phyloP scores from a whole-genome alignment of 2,888 invertebrate genomes.

The Thecocarcelia acutangulata region DNA sequence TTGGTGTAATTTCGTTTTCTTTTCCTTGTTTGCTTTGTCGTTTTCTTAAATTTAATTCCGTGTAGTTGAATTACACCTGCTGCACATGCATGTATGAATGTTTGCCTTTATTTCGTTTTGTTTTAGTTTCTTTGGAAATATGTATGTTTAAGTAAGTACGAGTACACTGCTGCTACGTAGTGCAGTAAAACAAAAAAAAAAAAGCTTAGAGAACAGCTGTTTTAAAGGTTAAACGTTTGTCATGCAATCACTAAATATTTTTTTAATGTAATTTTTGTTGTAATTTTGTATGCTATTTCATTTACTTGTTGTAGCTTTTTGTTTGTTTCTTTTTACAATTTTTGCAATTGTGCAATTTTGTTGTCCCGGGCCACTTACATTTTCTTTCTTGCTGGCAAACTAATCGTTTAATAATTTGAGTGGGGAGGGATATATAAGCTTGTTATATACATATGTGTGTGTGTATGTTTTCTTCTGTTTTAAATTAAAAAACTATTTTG shows the following conservation, averaged over 20 bases:
- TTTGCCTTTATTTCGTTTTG: background rate
- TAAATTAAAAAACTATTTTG: background rate
- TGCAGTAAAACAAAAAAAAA: slow-evolving; percentile 34
- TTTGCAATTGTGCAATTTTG: slow-evolving; percentile 40
- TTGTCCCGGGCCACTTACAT: slow-evolving; percentile 56
- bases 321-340: slow-evolving; percentile 27
- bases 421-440: background rate
- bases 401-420: slow-evolving; percentile 6
- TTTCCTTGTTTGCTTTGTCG: background rate
- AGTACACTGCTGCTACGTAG: slow-evolving; percentile 3
- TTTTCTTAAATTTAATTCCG: slow-evolving; percentile 12
- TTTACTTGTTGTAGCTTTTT: slow-evolving; percentile 8
- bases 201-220: slow-evolving; percentile 60
- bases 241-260: slow-evolving; percentile 47
- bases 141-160: slow-evolving; percentile 1
- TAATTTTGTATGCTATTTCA: slow-evolving; percentile 2
- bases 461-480: slow-evolving; percentile 14
- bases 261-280: slow-evolving; percentile 40
- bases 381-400: slow-evolving; percentile 16
- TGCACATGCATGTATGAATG: slow-evolving; percentile 14
- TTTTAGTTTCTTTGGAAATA: background rate
- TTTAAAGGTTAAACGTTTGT: slow-evolving; percentile 64
- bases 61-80: slow-evolving; percentile 34
- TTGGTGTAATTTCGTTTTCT: background rate
- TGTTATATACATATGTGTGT: background rate